Base-by-base conservation (phyloP, 2,113 vertebrate genomes). In the Theristicus caerulescens region DNA sequence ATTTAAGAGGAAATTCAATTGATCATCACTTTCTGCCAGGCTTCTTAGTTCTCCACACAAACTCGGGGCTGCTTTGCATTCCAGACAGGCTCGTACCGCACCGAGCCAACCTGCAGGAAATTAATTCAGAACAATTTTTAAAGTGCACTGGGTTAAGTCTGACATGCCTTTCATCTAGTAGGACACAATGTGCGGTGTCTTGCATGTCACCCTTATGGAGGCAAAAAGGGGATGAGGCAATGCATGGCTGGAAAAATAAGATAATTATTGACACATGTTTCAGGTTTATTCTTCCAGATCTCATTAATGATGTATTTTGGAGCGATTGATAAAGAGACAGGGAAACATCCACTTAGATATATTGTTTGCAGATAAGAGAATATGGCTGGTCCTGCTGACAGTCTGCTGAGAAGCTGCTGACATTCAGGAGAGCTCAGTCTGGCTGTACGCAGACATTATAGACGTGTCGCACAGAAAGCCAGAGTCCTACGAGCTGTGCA, bases 41-140 rank as follows among this genome's bases (percentile, higher is more conserved):
- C 40, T 81, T 49, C 79, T 81, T 42, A 11, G 2, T 19, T 25
- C 73, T 72, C 90, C 13, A 2, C 3, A 2, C 16, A 49, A 69
- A 61, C 57, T 49, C 6, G 0, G 51, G 58, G 74, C 88, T 96
- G 82, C 81, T 95, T 92, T 94, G 86, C 96, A 96, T 97, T 96
- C 96, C 78, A 83, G 69, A 6, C 82, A 83, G 92, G 82, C 64
- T 66, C 5, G 0, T 34, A 4, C 73, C 47, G 73, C 80, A 70
- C 47, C 0, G 26, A 95, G 82, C 80, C 91, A 78, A 13, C 34
- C 66, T 38, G 11, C 14, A 7, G 82, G 32, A 87, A 93, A 96
- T 96, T 32, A 88, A 96, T 84, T 74, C 83, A 73, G 73, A 61
- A 26, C 29, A 20, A 40, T 46, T 64, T 71, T 31, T 25, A 44